Conservation (phyloP, 2,888 invertebrate species). For the Trypoxylon attenuatum region DNA sequence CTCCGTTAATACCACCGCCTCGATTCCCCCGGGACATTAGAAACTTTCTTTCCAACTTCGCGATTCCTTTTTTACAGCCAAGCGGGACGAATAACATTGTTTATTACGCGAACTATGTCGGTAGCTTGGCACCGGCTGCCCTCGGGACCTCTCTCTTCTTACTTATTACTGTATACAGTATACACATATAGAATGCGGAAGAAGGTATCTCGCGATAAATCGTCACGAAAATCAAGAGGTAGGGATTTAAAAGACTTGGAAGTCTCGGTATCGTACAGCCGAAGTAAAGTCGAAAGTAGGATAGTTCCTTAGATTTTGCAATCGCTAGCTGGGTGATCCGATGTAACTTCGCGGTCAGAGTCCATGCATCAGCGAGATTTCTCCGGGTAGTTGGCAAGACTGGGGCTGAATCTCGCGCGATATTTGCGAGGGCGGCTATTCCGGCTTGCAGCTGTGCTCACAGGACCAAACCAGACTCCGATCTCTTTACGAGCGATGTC, state of each 20-base stretch:
- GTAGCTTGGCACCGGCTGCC: too few species aligned
- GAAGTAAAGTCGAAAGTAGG: too few species aligned
- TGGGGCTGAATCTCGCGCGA: conserved; percentile 5
- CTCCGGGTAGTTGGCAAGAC: neutral
- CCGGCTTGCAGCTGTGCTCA: conserved; percentile 3
- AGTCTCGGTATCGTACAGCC: too few species aligned
- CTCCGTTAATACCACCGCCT: conserved; percentile 25
- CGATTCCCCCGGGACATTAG: conserved; percentile 31
- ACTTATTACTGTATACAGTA: too few species aligned
- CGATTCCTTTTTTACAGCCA: conserved; percentile 29
- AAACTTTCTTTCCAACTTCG: conserved; percentile 42
- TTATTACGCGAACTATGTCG: conserved; percentile 17
- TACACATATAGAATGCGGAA: too few species aligned
- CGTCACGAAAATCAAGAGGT: too few species aligned
- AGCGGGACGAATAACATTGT: conserved; percentile 23
- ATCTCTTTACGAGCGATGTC: conserved; percentile 16
- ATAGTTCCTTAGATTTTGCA: too few species aligned
- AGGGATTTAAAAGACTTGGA: too few species aligned
- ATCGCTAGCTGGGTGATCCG: too few species aligned
- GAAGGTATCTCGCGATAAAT: too few species aligned
- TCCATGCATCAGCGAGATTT: conserved; percentile 30
- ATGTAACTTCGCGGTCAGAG: too few species aligned
- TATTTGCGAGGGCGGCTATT: conserved; percentile 14
- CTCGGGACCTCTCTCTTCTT: too few species aligned
- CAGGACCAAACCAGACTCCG: neutral